These are phyloP conservation scores for Thelaira solivaga DNA, from an alignment of 2,888 invertebrate genomes.

Conservation along the genomic window DNA sequence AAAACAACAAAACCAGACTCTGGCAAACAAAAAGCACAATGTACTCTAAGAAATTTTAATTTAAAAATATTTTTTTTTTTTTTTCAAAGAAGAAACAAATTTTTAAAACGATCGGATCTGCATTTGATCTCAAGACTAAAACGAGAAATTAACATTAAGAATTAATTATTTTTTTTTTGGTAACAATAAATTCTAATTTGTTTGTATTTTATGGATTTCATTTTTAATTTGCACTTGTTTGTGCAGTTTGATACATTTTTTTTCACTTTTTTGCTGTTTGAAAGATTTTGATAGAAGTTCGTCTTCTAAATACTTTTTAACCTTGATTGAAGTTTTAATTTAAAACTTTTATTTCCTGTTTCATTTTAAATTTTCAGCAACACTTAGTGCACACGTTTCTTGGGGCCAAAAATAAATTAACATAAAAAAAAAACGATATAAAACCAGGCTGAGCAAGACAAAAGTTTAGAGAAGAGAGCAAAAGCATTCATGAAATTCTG, in stretches of 20 bases:
- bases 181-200: not conserved
- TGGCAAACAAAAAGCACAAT: conserved; percentile 3
- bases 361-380: too few relatives aligned
- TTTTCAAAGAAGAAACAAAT: conserved; percentile 14
- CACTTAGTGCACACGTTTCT: too few relatives aligned
- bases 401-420: too few relatives aligned
- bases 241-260: conserved; percentile 35
- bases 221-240: conserved; percentile 45
- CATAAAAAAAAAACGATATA: too few relatives aligned
- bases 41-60: conserved; percentile 9
- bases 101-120: conserved; percentile 20
- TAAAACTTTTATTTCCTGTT: conserved; percentile 15
- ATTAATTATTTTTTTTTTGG: conserved; percentile 7
- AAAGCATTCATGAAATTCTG: too few relatives aligned
- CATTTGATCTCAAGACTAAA: not conserved
- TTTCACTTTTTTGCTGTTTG: conserved; percentile 6
- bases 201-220: conserved; percentile 12
- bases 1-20: not conserved
- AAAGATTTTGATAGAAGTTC: conserved; percentile 5
- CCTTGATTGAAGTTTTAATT: conserved; percentile 51
- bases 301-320: conserved; percentile 22
- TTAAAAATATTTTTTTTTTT: too few relatives aligned
- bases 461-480: too few relatives aligned
- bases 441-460: too few relatives aligned
- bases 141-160: conserved; percentile 2